Conservation (phyloP, 2,888 invertebrate species). For the Heliconius hortense region DNA sequence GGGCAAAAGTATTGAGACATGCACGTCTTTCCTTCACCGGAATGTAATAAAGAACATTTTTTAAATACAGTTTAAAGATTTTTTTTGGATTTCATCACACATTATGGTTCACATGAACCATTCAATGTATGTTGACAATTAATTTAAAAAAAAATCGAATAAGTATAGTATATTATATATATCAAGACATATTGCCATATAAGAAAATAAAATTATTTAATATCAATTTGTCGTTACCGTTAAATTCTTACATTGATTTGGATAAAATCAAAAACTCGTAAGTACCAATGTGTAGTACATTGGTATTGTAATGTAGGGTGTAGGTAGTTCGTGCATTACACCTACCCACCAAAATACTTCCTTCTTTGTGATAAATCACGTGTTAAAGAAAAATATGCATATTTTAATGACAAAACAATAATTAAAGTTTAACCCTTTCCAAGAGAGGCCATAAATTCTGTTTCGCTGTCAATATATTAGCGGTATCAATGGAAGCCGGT, state of each 20-base stretch:
- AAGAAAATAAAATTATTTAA: too few relatives aligned
- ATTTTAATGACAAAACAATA: slow-evolving; percentile 1
- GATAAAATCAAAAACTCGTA: background rate
- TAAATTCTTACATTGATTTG: background rate
- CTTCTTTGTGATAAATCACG: background rate
- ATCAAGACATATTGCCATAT: too few relatives aligned
- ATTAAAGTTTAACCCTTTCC: background rate
- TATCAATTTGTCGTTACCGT: background rate
- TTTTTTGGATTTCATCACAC: background rate
- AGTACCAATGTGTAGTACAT: too few relatives aligned
- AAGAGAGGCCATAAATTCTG: background rate
- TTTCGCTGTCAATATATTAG: background rate
- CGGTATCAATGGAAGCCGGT: too few relatives aligned
- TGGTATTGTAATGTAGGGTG: too few relatives aligned
- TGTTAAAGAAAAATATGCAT: slow-evolving; percentile 18
- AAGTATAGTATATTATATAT: too few relatives aligned
- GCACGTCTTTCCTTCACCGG: slow-evolving; percentile 19
- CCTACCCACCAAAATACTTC: too few relatives aligned
- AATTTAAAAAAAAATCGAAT: background rate
- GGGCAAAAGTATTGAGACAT: slow-evolving; percentile 17
- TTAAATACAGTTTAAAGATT: background rate
- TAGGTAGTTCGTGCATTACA: too few relatives aligned
- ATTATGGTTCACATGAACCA: background rate
- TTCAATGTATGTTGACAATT: background rate
- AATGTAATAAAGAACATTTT: background rate